These are phyloP conservation scores for Pollenia angustigena DNA, from an alignment of 2,888 invertebrate genomes.

Conservation along the genomic window DNA sequence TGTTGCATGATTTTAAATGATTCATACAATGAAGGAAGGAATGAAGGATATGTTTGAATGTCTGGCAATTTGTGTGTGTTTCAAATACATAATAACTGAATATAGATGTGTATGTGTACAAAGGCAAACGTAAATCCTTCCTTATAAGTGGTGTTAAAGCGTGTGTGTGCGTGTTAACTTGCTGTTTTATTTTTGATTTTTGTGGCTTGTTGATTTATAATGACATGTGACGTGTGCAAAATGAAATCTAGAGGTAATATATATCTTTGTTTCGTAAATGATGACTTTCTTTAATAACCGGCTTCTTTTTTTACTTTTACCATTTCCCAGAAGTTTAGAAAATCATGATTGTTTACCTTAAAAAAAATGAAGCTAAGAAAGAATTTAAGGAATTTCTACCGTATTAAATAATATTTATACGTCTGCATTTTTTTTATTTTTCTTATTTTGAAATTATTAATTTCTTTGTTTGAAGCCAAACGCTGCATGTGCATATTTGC, in stretches of 20 bases:
- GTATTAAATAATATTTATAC: background rate
- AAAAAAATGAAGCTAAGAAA: background rate
- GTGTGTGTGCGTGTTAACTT: slow-evolving; percentile 42
- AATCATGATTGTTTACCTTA: background rate
- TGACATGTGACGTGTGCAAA: slow-evolving; percentile 64
- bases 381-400: too few species aligned
- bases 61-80: background rate
- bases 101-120: background rate
- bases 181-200: slow-evolving; percentile 62
- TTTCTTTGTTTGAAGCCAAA: slow-evolving; percentile 1
- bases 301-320: background rate
- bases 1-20: slow-evolving; percentile 10
- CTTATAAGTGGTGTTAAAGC: background rate
- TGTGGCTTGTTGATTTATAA: slow-evolving; percentile 72
- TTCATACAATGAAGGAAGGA: slow-evolving; percentile 4
- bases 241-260: slow-evolving; percentile 47
- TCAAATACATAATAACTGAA: background rate
- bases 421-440: background rate
- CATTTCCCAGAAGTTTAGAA: background rate
- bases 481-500: slow-evolving; percentile 21
- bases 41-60: slow-evolving; percentile 7
- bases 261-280: slow-evolving; percentile 59
- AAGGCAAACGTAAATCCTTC: background rate
- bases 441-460: background rate
- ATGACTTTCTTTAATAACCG: slow-evolving; percentile 39